Evolutionary conservation across 2,888 invertebrate genomes (phyloP), one percentile per base, ranked within the genome.

Genomic region (Ligdia adustata): DNA sequence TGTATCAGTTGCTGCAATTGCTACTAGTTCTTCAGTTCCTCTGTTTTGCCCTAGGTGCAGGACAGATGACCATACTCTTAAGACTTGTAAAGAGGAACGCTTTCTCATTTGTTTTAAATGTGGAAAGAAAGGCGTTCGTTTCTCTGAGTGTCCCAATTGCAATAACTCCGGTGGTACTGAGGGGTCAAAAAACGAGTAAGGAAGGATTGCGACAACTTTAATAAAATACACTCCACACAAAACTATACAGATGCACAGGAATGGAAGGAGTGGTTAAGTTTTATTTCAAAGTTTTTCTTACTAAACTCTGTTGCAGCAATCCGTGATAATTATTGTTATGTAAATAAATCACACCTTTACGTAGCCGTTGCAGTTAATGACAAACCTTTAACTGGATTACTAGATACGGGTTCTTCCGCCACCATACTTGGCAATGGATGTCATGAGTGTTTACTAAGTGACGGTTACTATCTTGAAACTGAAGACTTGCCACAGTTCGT

Each of bases 91-190:
- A 1, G 11, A 22, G 1, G 24, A 20, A 4, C 49, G 22, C 2
- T 18, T 20, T 5, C 9, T 28, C 1, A 13, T 49, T 2, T 49
- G 49, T 14, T 49, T 49, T 28, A 43, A 27, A 11, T 49, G 49
- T 7, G 43, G 43, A 6, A 24, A 14, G 14, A 35, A 34, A 9
- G 49, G 13, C 11, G 24, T 43, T 2, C 32, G 27, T 1, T 24
- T 9, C 3, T 3, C 18, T 0, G 45, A 45, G 1, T 45, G 45
- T 18, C 29, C 41, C 11, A 9, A 24, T 7, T 45, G 33, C 7
- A 26, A 48, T 4, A n/a, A n/a, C n/a, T 9, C 31, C 5, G 9
- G 0, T 3, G 20, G 12, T 11, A 7, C 1, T 3, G 5, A 12
- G 0, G 11, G 3, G 3, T 9, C 26, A 41, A 38, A 45, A 45